These are phyloP conservation scores for Falco punctatus DNA, from an alignment of 2,113 vertebrate species.

Conservation along the genomic window DNA sequence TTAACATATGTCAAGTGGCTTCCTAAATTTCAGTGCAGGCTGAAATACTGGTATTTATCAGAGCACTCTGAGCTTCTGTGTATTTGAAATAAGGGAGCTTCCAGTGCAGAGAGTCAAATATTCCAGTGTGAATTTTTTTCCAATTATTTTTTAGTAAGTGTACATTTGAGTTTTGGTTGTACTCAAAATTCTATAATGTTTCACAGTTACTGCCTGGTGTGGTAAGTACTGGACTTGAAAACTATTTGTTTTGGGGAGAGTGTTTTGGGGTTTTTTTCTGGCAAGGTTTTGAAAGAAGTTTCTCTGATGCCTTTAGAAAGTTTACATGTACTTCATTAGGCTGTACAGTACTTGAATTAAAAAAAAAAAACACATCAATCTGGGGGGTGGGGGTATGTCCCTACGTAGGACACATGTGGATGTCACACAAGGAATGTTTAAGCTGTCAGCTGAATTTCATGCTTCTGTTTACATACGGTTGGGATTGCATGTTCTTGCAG, in stretches of 20 bases:
- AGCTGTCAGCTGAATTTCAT: not conserved
- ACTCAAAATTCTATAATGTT: not conserved
- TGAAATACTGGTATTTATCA: not conserved
- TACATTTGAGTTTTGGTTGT: not conserved
- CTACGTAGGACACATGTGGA: fast-evolving
- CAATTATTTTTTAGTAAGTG: not conserved
- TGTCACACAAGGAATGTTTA: not conserved
- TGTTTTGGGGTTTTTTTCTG: not conserved
- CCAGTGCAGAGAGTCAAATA: not conserved
- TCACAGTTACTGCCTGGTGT: not conserved
- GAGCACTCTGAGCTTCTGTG: not conserved
- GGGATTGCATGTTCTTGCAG: not conserved
- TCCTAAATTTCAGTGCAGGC: not conserved
- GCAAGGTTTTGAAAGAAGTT: not conserved
- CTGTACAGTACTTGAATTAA: not conserved
- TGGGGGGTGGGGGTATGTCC: too few species aligned
- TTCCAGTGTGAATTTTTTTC: not conserved
- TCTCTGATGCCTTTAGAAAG: not conserved
- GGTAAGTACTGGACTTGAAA: not conserved
- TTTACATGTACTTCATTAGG: not conserved
- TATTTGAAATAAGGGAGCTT: not conserved
- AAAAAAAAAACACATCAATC: not conserved
- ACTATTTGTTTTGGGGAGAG: not conserved
- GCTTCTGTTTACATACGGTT: not conserved
- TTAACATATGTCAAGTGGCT: not conserved